These are phyloP conservation scores for human DNA, from an alignment of 2,113 vertebrate genomes.

Conservation along the genomic window DNA sequence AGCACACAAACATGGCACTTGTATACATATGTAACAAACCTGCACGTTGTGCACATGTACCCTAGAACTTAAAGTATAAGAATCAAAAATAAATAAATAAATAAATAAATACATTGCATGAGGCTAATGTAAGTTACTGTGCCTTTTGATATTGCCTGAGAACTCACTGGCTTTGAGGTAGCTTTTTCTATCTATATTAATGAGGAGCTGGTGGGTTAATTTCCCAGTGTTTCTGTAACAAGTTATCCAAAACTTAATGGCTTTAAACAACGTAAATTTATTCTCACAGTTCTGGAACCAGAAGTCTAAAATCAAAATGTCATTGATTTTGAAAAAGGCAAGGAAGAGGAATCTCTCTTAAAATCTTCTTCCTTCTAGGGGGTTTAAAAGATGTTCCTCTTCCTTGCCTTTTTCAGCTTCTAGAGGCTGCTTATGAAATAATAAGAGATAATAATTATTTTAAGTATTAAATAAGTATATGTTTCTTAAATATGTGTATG, in stretches of 20 bases:
- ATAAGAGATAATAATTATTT: background rate
- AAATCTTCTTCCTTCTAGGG: background rate
- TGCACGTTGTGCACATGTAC: no score
- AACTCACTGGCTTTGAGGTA: background rate
- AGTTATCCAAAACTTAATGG: background rate
- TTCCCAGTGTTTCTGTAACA: background rate
- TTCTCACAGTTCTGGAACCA: background rate
- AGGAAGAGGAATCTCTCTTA: no score
- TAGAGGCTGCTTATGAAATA: background rate
- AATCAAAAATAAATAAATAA: no score
- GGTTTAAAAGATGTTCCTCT: background rate
- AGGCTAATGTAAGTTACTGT: background rate
- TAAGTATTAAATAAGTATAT: no score
- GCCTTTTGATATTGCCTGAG: background rate
- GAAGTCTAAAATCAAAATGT: background rate
- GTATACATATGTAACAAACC: no score
- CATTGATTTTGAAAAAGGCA: no score
- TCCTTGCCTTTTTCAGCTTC: background rate
- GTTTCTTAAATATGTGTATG: no score
- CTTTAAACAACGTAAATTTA: background rate
- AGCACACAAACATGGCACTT: no score
- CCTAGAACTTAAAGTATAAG: no score
- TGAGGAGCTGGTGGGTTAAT: background rate
- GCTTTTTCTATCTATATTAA: background rate
- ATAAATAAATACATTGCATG: background rate